Evolutionary conservation across 2,888 invertebrate species (phyloP), one percentile per base, ranked within the genome.

Genomic region (Drosophila kuntzei): DNA sequence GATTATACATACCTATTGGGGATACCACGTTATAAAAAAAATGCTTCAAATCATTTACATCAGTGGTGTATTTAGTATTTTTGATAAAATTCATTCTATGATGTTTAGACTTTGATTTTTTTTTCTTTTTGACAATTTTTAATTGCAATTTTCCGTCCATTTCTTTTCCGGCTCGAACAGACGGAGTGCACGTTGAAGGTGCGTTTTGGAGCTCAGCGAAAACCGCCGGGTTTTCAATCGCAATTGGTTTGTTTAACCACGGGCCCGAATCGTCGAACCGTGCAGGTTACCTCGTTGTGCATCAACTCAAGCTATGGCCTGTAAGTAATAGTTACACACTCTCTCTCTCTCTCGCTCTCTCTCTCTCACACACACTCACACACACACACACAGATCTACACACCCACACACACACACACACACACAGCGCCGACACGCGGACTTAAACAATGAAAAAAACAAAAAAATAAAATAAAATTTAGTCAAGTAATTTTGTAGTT

Each of bases 221-320:
- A 98, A 93, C 95, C 96, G 39, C 94, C 98, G n/a, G 99, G 99
- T 79, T 99, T 98, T 94, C 99, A 99, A 94, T 97, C 98, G 50
- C 96, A 98, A 90, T 94, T 99, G 78, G 97, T 98, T 80, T 98
- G 98, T 93, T 94, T 99, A 90, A 97, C 99, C 89, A 95, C 95
- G 93, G 95, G 96, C 89, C 95, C 98, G 85, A 95, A 96, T 92
- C 87, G 89, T 71, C 89, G 87, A 66, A 83, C 80, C 43, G 89
- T 91, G 39, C 95, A 95, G 92, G 95, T 99, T 91, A 95, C 97
- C 83, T 95, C 98, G 79, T 95, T 99, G 91, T 96, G 97, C 89
- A 95, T 99, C 92, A 99, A 98, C 94, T 98, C 99, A 87, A 97
- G 97, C 64, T 99, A 98, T 93, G 98, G 98, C 93, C 95, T 99